phyloP scores from a whole-genome alignment of 2,113 vertebrate species.

The Typhlomys cinereus region DNA sequence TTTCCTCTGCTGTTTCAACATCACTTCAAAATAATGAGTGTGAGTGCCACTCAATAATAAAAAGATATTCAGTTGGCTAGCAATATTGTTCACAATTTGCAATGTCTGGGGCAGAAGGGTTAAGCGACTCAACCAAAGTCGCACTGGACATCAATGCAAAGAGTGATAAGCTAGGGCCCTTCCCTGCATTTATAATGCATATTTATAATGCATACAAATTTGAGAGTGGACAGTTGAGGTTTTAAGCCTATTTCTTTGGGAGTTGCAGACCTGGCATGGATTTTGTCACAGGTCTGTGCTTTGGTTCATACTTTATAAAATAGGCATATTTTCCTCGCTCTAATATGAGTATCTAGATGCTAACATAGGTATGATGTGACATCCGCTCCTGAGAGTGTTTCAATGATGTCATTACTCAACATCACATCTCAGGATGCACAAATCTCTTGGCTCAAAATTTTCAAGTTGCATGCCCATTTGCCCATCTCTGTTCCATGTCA shows the following conservation, averaged over 20 bases:
- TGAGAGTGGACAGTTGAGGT: neutral
- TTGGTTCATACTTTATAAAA: neutral
- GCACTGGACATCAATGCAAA: neutral
- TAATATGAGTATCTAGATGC: neutral
- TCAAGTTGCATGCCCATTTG: neutral
- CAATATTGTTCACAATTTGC: neutral
- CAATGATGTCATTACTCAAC: neutral
- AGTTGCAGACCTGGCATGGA: neutral
- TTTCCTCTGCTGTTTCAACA: neutral
- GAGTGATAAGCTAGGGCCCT: neutral
- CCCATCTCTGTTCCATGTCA: neutral
- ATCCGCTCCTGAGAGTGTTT: neutral
- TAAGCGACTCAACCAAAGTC: neutral
- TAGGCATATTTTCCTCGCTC: neutral
- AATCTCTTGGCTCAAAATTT: neutral
- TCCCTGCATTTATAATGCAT: neutral
- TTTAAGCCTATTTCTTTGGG: neutral
- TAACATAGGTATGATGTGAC: neutral
- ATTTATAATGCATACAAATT: neutral
- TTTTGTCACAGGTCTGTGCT: neutral
- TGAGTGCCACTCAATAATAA: neutral
- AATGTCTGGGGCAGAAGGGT: neutral
- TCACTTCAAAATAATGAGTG: neutral
- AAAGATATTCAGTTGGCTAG: neutral
- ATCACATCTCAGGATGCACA: neutral